These are phyloP conservation scores for Kryphioiulus occultus DNA, from an alignment of 2,888 invertebrate species.

Conservation along the genomic window DNA sequence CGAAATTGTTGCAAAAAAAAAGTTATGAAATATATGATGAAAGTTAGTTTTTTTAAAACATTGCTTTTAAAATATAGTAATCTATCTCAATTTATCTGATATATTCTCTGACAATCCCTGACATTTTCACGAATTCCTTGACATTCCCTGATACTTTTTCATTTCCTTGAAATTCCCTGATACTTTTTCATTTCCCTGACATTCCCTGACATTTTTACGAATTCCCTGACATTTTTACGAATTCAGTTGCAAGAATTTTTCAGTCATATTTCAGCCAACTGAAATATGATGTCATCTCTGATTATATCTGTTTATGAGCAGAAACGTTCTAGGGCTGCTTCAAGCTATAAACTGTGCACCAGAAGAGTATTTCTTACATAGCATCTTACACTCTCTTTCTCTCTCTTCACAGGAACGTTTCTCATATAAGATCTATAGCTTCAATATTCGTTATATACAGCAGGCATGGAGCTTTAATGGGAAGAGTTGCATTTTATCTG, in stretches of 20 bases:
- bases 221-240: too few species aligned
- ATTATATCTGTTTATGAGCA: not conserved
- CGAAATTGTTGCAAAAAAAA: too few species aligned
- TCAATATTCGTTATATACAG: constrained; percentile 3
- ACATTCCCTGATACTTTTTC: too few species aligned
- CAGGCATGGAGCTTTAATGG: not conserved
- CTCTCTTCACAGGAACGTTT: not conserved
- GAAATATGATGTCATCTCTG: not conserved
- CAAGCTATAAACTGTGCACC: not conserved
- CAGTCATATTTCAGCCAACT: not conserved
- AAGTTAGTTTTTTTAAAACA: too few species aligned
- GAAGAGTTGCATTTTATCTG: constrained; percentile 6
- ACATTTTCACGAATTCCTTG: too few species aligned
- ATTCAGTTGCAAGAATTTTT: not conserved
- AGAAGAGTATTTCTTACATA: not conserved
- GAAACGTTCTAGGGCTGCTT: not conserved
- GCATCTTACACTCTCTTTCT: not conserved
- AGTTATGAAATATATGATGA: too few species aligned
- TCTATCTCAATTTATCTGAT: too few species aligned
- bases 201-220: too few species aligned
- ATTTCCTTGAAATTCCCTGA: too few species aligned
- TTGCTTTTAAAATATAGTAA: too few species aligned
- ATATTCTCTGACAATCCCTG: too few species aligned
- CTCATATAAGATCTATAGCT: not conserved
- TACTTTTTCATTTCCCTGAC: too few species aligned